These are phyloP conservation scores for Percopsis omiscomaycus DNA, from an alignment of 2,797 vertebrate genomes.

Conservation along the genomic window DNA sequence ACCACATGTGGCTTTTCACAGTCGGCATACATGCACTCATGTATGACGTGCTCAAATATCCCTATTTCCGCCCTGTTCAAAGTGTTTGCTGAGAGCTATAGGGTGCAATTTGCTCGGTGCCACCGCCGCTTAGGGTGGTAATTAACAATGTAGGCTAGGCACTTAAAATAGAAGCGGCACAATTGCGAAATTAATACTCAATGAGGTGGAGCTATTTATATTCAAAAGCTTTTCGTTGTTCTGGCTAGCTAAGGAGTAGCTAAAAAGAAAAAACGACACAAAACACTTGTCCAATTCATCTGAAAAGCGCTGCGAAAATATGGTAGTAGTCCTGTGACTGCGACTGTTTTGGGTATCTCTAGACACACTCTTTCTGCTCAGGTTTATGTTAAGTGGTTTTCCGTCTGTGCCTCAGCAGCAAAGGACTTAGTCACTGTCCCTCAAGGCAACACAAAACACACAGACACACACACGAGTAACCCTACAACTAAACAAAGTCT, in stretches of 20 bases:
- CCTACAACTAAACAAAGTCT: no score
- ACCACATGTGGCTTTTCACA: constrained; percentile 20
- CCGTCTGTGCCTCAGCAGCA: constrained; percentile 36
- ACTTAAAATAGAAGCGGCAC: constrained; percentile 54
- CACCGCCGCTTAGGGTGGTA: constrained; percentile 50
- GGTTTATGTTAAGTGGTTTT: constrained; percentile 31
- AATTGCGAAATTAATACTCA: constrained; percentile 47
- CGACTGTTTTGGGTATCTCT: constrained; percentile 53
- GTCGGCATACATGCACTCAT: constrained; percentile 14
- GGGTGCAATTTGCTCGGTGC: constrained; percentile 45
- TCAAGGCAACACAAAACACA: constrained; percentile 38
- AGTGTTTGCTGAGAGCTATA: constrained; percentile 42
- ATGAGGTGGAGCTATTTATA: constrained; percentile 50
- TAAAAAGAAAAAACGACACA: no score
- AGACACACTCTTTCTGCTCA: constrained; percentile 32
- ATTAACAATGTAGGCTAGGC: constrained; percentile 50
- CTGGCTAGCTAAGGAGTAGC: not conserved
- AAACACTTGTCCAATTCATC: constrained; percentile 29
- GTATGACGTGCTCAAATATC: constrained; percentile 21
- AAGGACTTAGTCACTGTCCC: constrained; percentile 57
- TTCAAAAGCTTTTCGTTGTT: constrained; percentile 11
- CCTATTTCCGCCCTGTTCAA: constrained; percentile 15
- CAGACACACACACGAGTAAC: constrained; percentile 14
- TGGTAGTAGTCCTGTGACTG: constrained; percentile 29
- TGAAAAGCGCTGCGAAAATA: constrained; percentile 31